Evolutionary conservation across 1,140 invertebrate species (phyloP), one percentile per base, ranked within the genome.

Genomic region (Platyscapa corneri): DNA sequence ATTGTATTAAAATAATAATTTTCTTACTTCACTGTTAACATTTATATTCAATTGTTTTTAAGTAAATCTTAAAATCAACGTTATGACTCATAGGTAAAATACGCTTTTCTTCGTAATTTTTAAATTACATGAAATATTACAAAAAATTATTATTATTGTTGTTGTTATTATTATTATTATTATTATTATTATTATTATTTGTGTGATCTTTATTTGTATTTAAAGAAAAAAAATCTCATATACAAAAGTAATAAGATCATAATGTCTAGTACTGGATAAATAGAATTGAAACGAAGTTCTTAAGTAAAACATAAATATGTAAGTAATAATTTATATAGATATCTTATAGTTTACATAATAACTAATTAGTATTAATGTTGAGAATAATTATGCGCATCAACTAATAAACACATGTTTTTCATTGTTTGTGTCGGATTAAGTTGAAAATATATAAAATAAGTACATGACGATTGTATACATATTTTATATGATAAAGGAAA

Each of bases 181-280:
- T 60, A 60, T 60, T 60, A 60, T 60, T 60, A 37, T 72, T 34
- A 53, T 74, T 53, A 53, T 72, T 82, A 70, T 70, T 81, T n/a
- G 8, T 72, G 46, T 82, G 23, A 83, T 64, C 70, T 64, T 83
- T 83, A 74, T 76, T 83, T 83, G 53, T 64, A 39, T 74, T 30
- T 5, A 60, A 64, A 79, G 18, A 82, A 72, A 65, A 23, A 53
- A 53, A 72, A 83, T 78, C 32, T 78, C 16, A 23, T 56, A 67
- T 84, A 78, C 72, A 84, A 84, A 84, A 84, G 39, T 84, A 84
- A 84, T 77, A 77, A 84, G 46, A 78, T 49, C 42, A 34, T 53
- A 42, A 76, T 83, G 37, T 46, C 37, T 80, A 65, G 20, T 64
- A 67, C 18, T 72, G 6, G 37, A 70, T 84, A 84, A 78, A 83